phyloP scores from a whole-genome alignment of 2,888 invertebrate genomes.

The Anagyrus pseudococci region DNA sequence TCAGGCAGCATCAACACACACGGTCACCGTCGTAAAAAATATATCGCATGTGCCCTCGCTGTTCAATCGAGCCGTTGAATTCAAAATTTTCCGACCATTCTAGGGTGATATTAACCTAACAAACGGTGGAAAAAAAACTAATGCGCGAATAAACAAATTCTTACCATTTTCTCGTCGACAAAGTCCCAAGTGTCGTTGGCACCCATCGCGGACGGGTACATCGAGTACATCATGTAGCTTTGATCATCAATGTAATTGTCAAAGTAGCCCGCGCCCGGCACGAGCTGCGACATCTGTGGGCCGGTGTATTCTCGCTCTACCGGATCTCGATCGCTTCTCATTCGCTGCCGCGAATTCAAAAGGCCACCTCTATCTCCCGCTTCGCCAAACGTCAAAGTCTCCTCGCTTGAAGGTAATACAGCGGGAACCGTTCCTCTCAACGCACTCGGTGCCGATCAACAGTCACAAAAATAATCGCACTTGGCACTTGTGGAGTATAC shows the following conservation, averaged over 20 bases:
- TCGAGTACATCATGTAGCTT: constrained; percentile 48
- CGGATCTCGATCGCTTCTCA: too few relatives aligned
- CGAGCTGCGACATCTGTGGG: constrained; percentile 54
- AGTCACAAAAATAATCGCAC: neutral
- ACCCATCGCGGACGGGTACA: constrained; percentile 47
- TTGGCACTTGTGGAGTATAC: neutral
- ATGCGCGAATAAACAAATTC: constrained; percentile 5
- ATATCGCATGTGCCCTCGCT: too few relatives aligned
- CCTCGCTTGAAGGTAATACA: neutral
- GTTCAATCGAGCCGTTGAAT: too few relatives aligned
- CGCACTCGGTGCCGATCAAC: neutral
- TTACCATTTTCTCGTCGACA: constrained; percentile 48
- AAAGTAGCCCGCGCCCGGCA: constrained; percentile 52
- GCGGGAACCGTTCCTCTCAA: neutral
- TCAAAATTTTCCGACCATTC: too few relatives aligned
- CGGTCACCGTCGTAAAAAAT: too few relatives aligned
- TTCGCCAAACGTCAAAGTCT: neutral
- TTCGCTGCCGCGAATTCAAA: neutral
- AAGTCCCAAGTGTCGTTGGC: constrained; percentile 48
- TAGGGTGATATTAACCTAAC: too few relatives aligned
- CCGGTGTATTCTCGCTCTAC: constrained; percentile 33
- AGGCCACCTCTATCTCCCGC: neutral
- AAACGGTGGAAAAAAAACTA: neutral
- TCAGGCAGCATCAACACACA: too few relatives aligned
- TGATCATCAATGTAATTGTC: constrained; percentile 51